These are phyloP conservation scores for Petrolisthes cinctipes DNA, from an alignment of 2,888 invertebrate genomes.

Conservation along the genomic window DNA sequence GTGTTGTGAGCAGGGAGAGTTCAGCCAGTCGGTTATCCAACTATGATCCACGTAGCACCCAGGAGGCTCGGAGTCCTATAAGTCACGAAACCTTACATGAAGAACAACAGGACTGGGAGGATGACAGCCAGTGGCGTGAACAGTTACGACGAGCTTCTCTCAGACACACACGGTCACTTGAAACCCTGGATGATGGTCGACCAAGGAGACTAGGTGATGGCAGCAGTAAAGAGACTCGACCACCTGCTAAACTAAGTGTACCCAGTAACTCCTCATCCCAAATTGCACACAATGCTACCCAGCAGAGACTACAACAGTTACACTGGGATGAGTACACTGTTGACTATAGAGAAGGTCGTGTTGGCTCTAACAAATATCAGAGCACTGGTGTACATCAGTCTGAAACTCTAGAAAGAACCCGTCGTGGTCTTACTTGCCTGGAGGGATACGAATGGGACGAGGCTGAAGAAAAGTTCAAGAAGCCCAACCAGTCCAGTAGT, in stretches of 20 bases:
- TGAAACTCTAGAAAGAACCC: constrained; percentile 73
- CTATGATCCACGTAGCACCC: constrained; percentile 30
- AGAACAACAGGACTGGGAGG: constrained; percentile 72
- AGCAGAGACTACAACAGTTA: constrained; percentile 42
- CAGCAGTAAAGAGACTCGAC: constrained; percentile 21
- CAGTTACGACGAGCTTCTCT: constrained; percentile 78
- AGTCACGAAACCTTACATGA: constrained; percentile 39
- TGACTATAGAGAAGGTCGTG: constrained; percentile 62
- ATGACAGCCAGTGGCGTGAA: constrained; percentile 85
- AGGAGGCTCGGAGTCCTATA: constrained; percentile 28
- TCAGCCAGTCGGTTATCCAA: constrained; percentile 42
- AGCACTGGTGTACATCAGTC: constrained; percentile 67
- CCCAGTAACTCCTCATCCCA: constrained; percentile 27
- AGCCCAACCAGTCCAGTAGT: constrained; percentile 44
- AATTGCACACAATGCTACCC: constrained; percentile 22
- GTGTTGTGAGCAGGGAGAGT: constrained; percentile 50
- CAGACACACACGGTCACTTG: constrained; percentile 79
- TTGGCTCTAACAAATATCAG: constrained; percentile 43
- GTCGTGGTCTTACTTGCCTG: constrained; percentile 67
- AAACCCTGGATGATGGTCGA: constrained; percentile 79
- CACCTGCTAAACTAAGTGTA: constrained; percentile 56
- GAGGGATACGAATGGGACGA: constrained; percentile 71
- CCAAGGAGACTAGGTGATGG: constrained; percentile 74
- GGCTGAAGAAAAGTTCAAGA: constrained; percentile 69
- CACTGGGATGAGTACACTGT: constrained; percentile 63